Conservation (phyloP, 1,140 invertebrate genomes). For the Procambarus virginalis region DNA sequence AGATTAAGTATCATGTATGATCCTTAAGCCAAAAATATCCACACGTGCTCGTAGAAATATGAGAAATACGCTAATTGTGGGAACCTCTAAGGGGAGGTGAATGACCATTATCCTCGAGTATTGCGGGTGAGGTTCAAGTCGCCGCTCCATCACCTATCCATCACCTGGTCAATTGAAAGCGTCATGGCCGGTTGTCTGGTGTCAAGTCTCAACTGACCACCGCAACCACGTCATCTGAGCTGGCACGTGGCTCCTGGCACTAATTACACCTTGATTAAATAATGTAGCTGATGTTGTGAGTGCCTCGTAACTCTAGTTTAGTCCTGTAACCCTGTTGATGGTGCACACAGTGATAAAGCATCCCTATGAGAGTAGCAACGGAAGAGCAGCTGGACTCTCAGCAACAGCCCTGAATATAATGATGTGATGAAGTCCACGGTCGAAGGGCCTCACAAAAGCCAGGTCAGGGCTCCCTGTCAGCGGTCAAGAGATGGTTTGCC, state of each 20-base stretch:
- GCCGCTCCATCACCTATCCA: background rate
- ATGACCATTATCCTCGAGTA: background rate
- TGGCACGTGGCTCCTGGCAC: slow-evolving; percentile 33
- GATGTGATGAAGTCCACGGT: slow-evolving; percentile 7
- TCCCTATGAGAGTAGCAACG: background rate
- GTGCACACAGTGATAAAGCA: too few species aligned
- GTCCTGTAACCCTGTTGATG: too few species aligned
- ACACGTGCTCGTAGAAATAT: too few species aligned
- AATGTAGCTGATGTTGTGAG: background rate
- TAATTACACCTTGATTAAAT: slow-evolving; percentile 18
- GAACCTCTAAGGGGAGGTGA: background rate
- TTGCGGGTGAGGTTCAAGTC: background rate
- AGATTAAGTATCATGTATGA: too few species aligned
- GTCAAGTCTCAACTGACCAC: background rate
- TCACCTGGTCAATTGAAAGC: slow-evolving; percentile 27
- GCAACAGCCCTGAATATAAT: background rate
- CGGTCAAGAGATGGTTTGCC: background rate
- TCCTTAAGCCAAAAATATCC: too few species aligned
- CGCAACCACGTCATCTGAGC: background rate
- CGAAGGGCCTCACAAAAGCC: background rate
- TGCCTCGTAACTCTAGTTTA: too few species aligned
- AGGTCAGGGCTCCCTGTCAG: slow-evolving; percentile 8
- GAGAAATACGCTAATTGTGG: too few species aligned
- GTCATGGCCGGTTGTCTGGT: background rate
- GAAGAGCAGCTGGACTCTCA: background rate